These are phyloP conservation scores for Xestoiulus laeticollis DNA, from an alignment of 2,888 invertebrate species.

Conservation along the genomic window DNA sequence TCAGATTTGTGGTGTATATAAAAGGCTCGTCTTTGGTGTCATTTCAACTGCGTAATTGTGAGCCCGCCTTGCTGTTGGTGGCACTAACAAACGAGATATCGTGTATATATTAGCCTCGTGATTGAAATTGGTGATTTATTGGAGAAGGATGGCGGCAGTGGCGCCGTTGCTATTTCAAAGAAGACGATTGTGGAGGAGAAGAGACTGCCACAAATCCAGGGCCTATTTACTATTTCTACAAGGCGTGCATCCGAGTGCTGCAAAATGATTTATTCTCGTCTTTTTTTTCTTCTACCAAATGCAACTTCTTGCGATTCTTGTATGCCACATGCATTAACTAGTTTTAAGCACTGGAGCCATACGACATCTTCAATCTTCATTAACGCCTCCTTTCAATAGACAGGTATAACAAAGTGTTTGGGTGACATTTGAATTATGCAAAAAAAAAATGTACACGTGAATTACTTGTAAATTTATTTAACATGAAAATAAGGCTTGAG, in stretches of 20 bases:
- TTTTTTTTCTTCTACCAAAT: background rate
- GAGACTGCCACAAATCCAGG: background rate
- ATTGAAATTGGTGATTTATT: constrained; percentile 26
- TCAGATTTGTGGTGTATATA: background rate
- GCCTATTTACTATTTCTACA: background rate
- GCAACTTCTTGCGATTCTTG: background rate
- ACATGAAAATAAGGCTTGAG: no score
- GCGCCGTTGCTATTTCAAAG: constrained; percentile 26
- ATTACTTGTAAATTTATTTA: no score
- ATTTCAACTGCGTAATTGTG: constrained; percentile 19
- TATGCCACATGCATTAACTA: background rate
- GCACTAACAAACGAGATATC: constrained; percentile 19
- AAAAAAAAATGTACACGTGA: no score
- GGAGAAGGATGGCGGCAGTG: background rate
- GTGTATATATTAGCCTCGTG: constrained; percentile 26
- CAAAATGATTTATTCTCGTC: background rate
- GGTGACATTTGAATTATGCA: no score
- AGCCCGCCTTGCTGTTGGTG: background rate
- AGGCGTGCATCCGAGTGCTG: background rate
- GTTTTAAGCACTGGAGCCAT: background rate
- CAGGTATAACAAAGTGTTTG: no score
- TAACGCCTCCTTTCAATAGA: no score
- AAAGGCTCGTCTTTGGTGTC: background rate
- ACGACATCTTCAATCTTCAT: no score
- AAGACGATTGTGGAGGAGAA: background rate